Percentiles rank a stretch among this genome's conserved stretches.
Evolutionary conservation across 1,140 invertebrate genomes (phyloP).

Genomic region (Chrysopa pallens): DNA sequence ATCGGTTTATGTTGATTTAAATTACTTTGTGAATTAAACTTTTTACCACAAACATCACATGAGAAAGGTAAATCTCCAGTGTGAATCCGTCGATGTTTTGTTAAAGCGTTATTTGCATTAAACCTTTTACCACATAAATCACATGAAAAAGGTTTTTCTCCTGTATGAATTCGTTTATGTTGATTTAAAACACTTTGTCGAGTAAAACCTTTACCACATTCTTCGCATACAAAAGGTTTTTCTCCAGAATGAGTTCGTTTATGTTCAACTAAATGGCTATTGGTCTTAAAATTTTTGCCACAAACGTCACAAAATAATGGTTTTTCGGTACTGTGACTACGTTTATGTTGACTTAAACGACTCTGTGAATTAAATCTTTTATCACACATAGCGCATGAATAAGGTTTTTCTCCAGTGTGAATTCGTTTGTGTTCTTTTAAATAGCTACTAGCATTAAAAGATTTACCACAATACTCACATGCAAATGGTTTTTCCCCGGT

Average conservation of each 20-base stretch:
- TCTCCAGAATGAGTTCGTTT: background rate
- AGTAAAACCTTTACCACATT: constrained; percentile 9
- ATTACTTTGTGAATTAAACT: constrained; percentile 18
- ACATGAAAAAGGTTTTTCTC: constrained; percentile 24
- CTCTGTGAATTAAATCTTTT: background rate
- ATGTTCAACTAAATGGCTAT: background rate
- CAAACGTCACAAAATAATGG: too few species aligned
- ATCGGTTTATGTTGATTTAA: too few species aligned
- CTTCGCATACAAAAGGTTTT: constrained; percentile 13
- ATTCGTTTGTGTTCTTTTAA: background rate
- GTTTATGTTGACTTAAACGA: background rate
- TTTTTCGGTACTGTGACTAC: background rate
- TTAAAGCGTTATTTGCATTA: constrained; percentile 12
- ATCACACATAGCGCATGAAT: too few species aligned
- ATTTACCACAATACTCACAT: background rate
- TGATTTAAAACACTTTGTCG: constrained; percentile 8
- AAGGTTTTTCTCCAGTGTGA: background rate
- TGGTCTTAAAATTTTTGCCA: background rate
- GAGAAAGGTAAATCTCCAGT: constrained; percentile 44
- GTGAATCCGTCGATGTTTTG: constrained; percentile 41
- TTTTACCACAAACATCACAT: constrained; percentile 40
- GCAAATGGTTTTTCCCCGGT: background rate
- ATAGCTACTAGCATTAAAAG: background rate
- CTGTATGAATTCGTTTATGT: constrained; percentile 12
- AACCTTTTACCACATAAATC: constrained; percentile 30